A percentile compares a stretch with the other conserved stretches of the same genome.
phyloP scores from a whole-genome alignment of 1,140 invertebrate species.

The Rhagoletis zephyria region DNA sequence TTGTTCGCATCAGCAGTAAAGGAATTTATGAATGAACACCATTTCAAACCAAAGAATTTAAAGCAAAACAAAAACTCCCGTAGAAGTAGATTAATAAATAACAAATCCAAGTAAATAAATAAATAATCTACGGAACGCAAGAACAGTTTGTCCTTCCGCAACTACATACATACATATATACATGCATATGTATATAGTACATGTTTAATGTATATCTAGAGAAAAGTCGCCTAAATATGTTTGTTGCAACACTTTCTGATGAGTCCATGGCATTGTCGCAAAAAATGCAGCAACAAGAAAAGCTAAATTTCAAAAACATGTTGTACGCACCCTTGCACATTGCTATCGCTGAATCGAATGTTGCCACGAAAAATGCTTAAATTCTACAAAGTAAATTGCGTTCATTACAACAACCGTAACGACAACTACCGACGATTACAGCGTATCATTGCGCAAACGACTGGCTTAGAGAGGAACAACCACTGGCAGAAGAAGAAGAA shows the following conservation, averaged over 20 bases:
- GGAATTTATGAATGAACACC: background rate
- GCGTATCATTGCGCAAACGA: background rate
- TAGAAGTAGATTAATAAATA: slow-evolving; percentile 31
- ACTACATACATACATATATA: background rate
- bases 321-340: background rate
- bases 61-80: slow-evolving; percentile 18
- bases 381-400: background rate
- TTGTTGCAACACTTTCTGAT: slow-evolving; percentile 21
- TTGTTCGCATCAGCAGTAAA: background rate
- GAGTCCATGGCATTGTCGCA: background rate
- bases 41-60: slow-evolving; percentile 49
- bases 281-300: background rate
- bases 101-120: slow-evolving; percentile 18
- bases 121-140: background rate
- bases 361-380: slow-evolving; percentile 40
- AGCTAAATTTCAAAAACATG: background rate
- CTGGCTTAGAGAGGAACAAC: background rate
- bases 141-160: background rate
- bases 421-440: slow-evolving; percentile 26
- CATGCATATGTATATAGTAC: background rate
- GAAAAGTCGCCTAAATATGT: slow-evolving; percentile 32
- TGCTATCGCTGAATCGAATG: background rate
- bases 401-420: background rate
- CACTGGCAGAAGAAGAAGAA: background rate
- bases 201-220: slow-evolving; percentile 1